Evolutionary conservation across 2,888 invertebrate species (phyloP), one percentile per base, ranked within the genome.

Genomic region (Geophilus truncorum): DNA sequence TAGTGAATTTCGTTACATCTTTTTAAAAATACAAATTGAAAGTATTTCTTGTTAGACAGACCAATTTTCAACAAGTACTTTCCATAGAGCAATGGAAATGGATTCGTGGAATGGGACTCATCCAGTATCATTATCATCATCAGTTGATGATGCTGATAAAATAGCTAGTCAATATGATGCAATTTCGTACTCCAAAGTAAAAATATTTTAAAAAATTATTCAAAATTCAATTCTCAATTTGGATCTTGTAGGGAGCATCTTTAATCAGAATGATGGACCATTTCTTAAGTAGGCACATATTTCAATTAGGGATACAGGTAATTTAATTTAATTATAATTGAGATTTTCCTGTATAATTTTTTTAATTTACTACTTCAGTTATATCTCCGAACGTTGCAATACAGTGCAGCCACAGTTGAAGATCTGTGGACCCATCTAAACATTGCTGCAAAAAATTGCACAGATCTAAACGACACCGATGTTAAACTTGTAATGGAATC

Each of bases 151-250:
- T 87, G 92, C 92, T 12, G 88, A 89, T 45, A 91, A 92, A 86
- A 92, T 93, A 84, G 91, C 92, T 86, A 90, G 91, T 83, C 92
- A 93, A 84, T 93, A 93, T 87, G 93, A 93, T 86, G 91, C 91
- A 79, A 92, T 93, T 84, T 92, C 92, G 82, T 93, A 93, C 85
- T 92, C 90, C 87, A 93, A 93, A 88, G 91, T 91, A 86, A 84
- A 21, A 32, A 30, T 75, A 15, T n/a, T 10, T 76, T 82, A 2
- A 15, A 3, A 15, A 34, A 30, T 45, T 23, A 81, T 25, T 76
- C 28, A 28, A 45, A 4, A 51, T 1, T 12, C 12, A 77, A 28
- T 21, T 36, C 9, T 15, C 4, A 15, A 80, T 32, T n/a, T 30
- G 79, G 80, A 77, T 78, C 75, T 82, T 83, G 45, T 84, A 92